These are phyloP conservation scores for Crotalus tigris DNA, from an alignment of 2,113 vertebrate species.

Conservation along the genomic window DNA sequence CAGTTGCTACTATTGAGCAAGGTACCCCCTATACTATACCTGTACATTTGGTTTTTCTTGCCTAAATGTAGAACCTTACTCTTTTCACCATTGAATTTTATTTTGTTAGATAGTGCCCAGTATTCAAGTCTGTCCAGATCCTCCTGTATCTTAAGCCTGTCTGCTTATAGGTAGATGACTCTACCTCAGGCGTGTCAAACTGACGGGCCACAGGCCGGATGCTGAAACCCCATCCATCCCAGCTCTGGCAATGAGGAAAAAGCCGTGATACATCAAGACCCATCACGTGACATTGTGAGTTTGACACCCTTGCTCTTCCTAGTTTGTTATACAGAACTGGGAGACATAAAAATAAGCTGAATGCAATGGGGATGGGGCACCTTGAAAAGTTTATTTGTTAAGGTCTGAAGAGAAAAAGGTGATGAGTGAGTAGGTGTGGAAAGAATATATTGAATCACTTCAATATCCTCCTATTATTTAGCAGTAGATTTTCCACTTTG, in stretches of 20 bases:
- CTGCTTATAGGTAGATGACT: not conserved
- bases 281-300: too few species aligned
- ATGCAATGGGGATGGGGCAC: not conserved
- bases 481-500: not conserved
- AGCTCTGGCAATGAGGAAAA: too few species aligned
- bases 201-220: rapidly evolving
- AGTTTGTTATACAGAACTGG: not conserved
- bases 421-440: not conserved
- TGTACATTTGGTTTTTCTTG: too few species aligned
- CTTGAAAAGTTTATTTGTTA: not conserved
- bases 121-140: too few species aligned
- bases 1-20: too few species aligned
- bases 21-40: too few species aligned
- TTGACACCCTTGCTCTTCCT: not conserved
- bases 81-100: too few species aligned
- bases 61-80: too few species aligned
- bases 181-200: not conserved
- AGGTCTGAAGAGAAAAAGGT: not conserved
- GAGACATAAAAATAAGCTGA: not conserved
- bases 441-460: not conserved
- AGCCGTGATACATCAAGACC: too few species aligned
- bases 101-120: too few species aligned
- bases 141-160: not conserved
- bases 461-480: not conserved
- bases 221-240: too few species aligned